A percentile compares a stretch with the other conserved stretches of the same genome.
These are phyloP conservation scores for Colius striatus DNA, from an alignment of 2,113 vertebrate species.

Conservation along the genomic window DNA sequence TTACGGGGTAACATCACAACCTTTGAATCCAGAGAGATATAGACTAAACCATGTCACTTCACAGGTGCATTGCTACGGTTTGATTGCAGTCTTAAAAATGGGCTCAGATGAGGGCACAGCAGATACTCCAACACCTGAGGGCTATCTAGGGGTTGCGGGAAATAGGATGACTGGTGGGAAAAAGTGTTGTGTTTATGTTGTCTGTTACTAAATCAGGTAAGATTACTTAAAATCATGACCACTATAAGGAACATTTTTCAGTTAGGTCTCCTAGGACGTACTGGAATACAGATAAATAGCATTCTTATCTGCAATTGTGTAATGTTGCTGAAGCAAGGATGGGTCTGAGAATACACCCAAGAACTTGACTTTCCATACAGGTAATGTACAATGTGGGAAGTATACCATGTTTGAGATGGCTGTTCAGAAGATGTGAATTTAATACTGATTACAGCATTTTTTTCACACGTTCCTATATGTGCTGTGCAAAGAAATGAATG, in stretches of 20 bases:
- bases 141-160: background rate
- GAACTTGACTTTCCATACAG: background rate
- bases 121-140: background rate
- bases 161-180: background rate
- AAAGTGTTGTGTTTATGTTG: background rate
- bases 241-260: background rate
- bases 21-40: background rate
- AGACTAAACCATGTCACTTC: background rate
- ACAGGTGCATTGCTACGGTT: background rate
- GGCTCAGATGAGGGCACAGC: background rate
- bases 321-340: background rate
- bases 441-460: background rate
- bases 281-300: background rate
- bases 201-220: background rate
- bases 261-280: background rate
- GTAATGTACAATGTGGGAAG: background rate
- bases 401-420: background rate
- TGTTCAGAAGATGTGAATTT: background rate
- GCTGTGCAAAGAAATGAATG: background rate
- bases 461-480: background rate
- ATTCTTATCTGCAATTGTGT: background rate
- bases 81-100: background rate
- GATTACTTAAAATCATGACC: background rate
- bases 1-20: background rate
- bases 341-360: background rate